Evolutionary conservation across 2,797 vertebrate genomes (phyloP).

Genomic region (Capromys pilorides): DNA sequence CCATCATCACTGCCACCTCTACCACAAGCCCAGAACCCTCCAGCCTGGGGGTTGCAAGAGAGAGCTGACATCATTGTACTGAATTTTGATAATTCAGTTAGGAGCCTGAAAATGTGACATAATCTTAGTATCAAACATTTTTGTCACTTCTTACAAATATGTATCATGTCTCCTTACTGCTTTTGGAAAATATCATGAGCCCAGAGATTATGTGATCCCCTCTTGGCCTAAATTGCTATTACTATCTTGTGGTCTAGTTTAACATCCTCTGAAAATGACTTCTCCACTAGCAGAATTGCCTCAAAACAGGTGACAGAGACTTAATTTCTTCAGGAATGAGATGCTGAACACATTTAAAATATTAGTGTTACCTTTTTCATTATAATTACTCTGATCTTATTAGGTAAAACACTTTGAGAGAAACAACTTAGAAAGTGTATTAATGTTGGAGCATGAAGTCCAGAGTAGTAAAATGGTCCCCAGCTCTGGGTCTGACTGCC

Average conservation of each 20-base stretch:
- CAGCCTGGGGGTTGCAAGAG: not conserved
- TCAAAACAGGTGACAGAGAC: not conserved
- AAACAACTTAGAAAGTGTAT: not conserved
- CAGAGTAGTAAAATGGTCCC: not conserved
- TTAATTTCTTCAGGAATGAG: constrained; percentile 12
- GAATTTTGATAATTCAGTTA: not conserved
- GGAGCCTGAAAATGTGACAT: constrained; percentile 28
- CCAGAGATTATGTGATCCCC: not conserved
- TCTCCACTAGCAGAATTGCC: not conserved
- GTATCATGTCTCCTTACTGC: constrained; percentile 2
- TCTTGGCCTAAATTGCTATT: not conserved
- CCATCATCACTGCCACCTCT: not conserved
- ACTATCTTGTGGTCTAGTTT: not conserved
- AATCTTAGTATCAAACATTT: constrained; percentile 30
- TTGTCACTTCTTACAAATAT: constrained; percentile 14
- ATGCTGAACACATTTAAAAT: constrained; percentile 34
- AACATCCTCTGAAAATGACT: not conserved
- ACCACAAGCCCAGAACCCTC: not conserved
- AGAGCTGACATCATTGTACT: not conserved
- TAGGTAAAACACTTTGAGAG: not conserved
- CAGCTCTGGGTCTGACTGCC: not conserved
- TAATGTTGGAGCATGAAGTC: not conserved
- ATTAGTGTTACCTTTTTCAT: constrained; percentile 30
- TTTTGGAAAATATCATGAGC: constrained; percentile 2
- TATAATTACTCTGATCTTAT: constrained; percentile 14